Conservation (phyloP, 2,113 vertebrate species). For the Patagioenas fasciata region DNA sequence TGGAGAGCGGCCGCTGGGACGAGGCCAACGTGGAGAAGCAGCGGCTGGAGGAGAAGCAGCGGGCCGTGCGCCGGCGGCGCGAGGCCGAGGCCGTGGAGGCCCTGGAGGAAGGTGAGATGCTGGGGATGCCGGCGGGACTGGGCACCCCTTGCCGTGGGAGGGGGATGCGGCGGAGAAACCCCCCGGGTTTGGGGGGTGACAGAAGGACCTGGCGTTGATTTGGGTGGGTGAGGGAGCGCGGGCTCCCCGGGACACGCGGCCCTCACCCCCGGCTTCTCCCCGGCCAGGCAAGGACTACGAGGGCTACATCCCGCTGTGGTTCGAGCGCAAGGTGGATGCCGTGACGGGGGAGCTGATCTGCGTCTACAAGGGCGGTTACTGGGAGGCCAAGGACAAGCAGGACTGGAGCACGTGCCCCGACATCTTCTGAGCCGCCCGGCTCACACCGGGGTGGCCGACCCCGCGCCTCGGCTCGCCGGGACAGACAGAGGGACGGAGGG, state of each 20-base stretch:
- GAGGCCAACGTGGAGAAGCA: slow-evolving; percentile 92
- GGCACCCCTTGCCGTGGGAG: accelerated
- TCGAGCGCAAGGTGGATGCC: slow-evolving; percentile 87
- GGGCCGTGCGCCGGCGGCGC: slow-evolving; percentile 80
- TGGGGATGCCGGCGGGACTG: accelerated
- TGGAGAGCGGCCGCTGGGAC: slow-evolving; percentile 94
- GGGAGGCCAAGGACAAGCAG: slow-evolving; percentile 92
- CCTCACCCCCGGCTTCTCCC: accelerated
- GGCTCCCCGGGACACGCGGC: accelerated
- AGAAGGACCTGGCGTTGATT: accelerated
- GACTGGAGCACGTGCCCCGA: slow-evolving; percentile 90
- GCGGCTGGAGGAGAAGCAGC: slow-evolving; percentile 89
- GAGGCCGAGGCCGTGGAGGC: slow-evolving; percentile 79
- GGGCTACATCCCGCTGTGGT: slow-evolving; percentile 89
- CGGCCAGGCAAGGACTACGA: slow-evolving; percentile 86
- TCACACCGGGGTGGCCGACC: accelerated
- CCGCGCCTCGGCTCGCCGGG: accelerated
- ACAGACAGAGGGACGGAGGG: neutral
- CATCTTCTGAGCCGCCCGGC: slow-evolving; percentile 88
- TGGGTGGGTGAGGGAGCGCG: accelerated
- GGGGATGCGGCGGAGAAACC: accelerated
- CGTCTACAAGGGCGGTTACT: slow-evolving; percentile 95
- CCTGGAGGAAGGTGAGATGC: slow-evolving; percentile 81
- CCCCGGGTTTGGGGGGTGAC: accelerated
- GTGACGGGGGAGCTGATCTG: slow-evolving; percentile 88